Evolutionary conservation across 2,888 invertebrate genomes (phyloP), one percentile per base, ranked within the genome.

Genomic region (Dorcus parallelipipedus): DNA sequence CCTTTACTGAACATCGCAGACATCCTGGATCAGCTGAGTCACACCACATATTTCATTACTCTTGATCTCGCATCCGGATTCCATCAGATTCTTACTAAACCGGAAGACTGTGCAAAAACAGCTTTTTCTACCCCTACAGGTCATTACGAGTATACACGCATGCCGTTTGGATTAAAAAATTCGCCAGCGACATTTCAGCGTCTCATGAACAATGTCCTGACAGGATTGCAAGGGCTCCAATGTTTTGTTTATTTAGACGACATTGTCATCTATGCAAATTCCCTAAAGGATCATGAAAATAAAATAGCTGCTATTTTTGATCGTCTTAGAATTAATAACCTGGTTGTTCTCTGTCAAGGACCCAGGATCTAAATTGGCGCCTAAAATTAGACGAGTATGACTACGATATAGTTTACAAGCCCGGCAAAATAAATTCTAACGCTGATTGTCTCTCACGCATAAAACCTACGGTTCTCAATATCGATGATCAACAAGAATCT

Each of bases 291-390:
- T 14, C 14, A 14, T 14, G 14, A 14, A 14, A 14, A 14, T 14
- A 14, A 14, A 14, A 14, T 14, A 14, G 14, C 14, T 14, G 14
- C 14, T 14, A 1, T 14, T 14, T 14, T 14, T 14, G 14, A 14
- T 14, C 14, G 14, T 14, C 14, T 14, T 14, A 14, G 14, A 14
- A 14, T 14, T 14, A 14, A 14, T 14, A 14, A 14, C 14, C 14
- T 76, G 72, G 71, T 58, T 77, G 6, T 68, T 72, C 47, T 71
- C 61, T 33, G 38, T 65, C 0, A 75, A 72, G 59, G 71, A 75
- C 3, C 73, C 72, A 0, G 63, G 61, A 7, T 67, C 67, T 0
- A 51, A 69, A 48, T 54, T 77, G 73, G 72, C 52, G 71, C 45
- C 43, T 73, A 4, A 59, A 60, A 58, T 51, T 76, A 2, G 64